Percentiles rank a stretch among this genome's conserved stretches.
Conservation (phyloP, 2,888 invertebrate species). For the Nowickia ferox region DNA sequence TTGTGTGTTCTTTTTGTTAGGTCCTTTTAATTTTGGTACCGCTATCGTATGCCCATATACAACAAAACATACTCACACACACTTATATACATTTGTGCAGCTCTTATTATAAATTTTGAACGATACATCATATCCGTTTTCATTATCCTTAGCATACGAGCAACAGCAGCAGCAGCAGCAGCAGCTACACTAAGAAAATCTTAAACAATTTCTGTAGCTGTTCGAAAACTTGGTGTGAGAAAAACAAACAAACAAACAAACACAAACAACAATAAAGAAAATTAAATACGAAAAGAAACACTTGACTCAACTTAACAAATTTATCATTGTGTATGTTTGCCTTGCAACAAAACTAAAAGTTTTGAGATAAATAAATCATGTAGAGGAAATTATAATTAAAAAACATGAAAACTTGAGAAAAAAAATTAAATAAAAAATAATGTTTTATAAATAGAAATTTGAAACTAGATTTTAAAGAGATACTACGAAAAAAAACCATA, state of each 20-base stretch:
- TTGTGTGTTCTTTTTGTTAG: too few species aligned
- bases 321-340: not conserved
- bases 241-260: not conserved
- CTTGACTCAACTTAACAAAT: conserved; percentile 40
- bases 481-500: too few species aligned
- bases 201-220: not conserved
- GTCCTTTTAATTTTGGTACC: too few species aligned
- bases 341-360: not conserved
- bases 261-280: not conserved
- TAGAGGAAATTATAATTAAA: conserved; percentile 17
- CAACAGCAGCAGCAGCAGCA: not conserved
- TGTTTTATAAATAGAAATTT: too few species aligned
- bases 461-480: too few species aligned
- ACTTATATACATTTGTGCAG: not conserved
- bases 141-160: conserved; percentile 39
- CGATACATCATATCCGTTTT: conserved; percentile 64
- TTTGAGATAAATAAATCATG: not conserved
- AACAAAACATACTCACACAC: not conserved
- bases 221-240: conserved; percentile 1
- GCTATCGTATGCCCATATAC: not conserved
- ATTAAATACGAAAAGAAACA: not conserved
- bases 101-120: conserved; percentile 47
- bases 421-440: not conserved
- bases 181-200: conserved; percentile 1
- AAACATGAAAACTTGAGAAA: not conserved